These are phyloP conservation scores for Mesochorus sp. DNA, from an alignment of 2,888 invertebrate genomes.

Conservation along the genomic window DNA sequence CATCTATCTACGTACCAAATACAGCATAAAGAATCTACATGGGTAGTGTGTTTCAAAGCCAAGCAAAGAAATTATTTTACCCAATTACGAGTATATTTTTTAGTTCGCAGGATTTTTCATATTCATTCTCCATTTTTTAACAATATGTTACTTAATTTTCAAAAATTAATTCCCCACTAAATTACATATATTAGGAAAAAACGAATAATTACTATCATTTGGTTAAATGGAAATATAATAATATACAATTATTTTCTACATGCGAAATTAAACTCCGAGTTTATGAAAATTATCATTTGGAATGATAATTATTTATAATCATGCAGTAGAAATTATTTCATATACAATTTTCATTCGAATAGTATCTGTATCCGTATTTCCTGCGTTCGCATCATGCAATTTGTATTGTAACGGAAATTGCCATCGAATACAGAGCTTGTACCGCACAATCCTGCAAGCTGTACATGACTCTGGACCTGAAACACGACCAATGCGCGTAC, in stretches of 20 bases:
- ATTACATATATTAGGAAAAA: too few relatives aligned
- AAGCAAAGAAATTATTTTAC: constrained; percentile 36
- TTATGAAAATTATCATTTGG: too few relatives aligned
- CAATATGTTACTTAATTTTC: too few relatives aligned
- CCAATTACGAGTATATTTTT: constrained; percentile 3
- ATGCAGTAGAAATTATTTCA: too few relatives aligned
- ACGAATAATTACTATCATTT: too few relatives aligned
- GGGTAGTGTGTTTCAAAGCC: not conserved
- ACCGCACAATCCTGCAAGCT: not conserved
- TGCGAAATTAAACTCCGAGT: too few relatives aligned
- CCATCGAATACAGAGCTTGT: constrained; percentile 26
- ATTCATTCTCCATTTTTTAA: too few relatives aligned
- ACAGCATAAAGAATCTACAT: not conserved
- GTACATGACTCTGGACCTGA: constrained; percentile 7
- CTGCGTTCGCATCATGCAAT: not conserved
- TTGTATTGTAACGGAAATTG: constrained; percentile 45
- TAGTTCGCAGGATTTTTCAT: not conserved
- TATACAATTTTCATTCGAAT: not conserved
- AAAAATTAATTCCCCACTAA: too few relatives aligned
- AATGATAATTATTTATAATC: too few relatives aligned
- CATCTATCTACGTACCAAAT: constrained; percentile 29
- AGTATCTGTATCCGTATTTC: not conserved
- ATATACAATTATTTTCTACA: too few relatives aligned
- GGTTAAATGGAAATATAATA: too few relatives aligned
- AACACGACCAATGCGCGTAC: constrained; percentile 27